Evolutionary conservation across 2,797 vertebrate genomes (phyloP).

Genomic region (Pseudopleuronectes americanus): DNA sequence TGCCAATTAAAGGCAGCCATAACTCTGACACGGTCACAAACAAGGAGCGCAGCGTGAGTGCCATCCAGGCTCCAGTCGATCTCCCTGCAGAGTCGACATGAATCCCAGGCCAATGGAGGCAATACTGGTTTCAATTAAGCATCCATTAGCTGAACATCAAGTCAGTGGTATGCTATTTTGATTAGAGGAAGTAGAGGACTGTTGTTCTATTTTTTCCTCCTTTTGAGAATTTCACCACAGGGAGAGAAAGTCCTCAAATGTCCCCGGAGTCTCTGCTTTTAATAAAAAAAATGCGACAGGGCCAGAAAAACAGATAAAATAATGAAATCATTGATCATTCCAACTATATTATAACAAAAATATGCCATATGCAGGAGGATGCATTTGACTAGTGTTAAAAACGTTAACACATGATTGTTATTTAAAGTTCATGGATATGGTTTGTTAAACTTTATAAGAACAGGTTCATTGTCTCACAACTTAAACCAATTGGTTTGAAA

Average conservation of each 20-base stretch:
- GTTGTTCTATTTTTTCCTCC: slow-evolving; percentile 26
- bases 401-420: too few relatives aligned
- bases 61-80: slow-evolving; percentile 47
- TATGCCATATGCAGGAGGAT: too few relatives aligned
- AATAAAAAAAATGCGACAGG: background rate
- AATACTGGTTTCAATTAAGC: slow-evolving; percentile 69
- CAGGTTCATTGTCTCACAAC: too few relatives aligned
- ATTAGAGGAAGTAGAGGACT: slow-evolving; percentile 47
- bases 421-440: too few relatives aligned
- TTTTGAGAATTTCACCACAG: slow-evolving; percentile 25
- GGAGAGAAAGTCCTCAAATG: slow-evolving; percentile 23
- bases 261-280: background rate
- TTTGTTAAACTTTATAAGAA: too few relatives aligned
- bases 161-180: slow-evolving; percentile 55
- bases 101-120: slow-evolving; percentile 41
- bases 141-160: slow-evolving; percentile 58
- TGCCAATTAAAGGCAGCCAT: slow-evolving; percentile 51
- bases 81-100: slow-evolving; percentile 41
- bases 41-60: slow-evolving; percentile 51
- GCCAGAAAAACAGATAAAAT: background rate
- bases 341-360: too few relatives aligned
- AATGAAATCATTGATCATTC: background rate
- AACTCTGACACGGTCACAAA: slow-evolving; percentile 66
- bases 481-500: too few relatives aligned
- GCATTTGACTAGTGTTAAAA: too few relatives aligned